Base-by-base conservation (phyloP, 2,888 invertebrate species). In the Ectemnius cavifrons region DNA sequence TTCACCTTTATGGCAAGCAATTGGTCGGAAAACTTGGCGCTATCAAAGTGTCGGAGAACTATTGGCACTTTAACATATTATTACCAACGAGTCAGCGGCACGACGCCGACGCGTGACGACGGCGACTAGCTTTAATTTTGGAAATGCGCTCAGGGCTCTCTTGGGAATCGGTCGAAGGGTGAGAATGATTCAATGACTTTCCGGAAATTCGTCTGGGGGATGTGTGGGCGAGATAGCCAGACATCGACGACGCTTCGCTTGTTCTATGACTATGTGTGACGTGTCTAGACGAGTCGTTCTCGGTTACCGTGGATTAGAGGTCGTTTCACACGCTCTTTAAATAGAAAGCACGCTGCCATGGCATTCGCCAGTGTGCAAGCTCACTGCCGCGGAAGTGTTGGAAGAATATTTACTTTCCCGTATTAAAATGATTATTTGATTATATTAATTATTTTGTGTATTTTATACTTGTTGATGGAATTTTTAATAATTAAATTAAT, bases 101-200 rank as follows among this genome's bases (percentile, higher is more conserved):
- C 23, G 23, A 23, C 23, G 23, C 23, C 3, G 23, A 23, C 27
- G 67, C 59, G 23, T 4, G 58, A 27, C 62, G 73, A 65, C 67
- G 63, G 59, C 8, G 57, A 11, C 11, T 23, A 23, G 57, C 66
- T 67, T 78, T 85, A 85, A 85, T 86, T 85, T 83, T 58, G 81
- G 77, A 57, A 45, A 61, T 83, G 78, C 57, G 71, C 71, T 79
- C 75, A 16, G 52, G 27, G 13, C n/a, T 28, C 13, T 62, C 60
- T 57, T 27, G 58, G 16, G 5, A 72, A 69, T 63, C 67, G 37
- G 37, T 6, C 4, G 49, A 63, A 52, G 18, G 13, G 49, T 28
- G 14, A 63, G 73, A 78, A 63, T 74, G 74, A 78, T 71, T 62
- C 69, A 63, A 47, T 37, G 56, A 64, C 67, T 72, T 37, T 75